Evolutionary conservation across 2,888 invertebrate species (phyloP), one percentile per base, ranked within the genome.

Genomic region (Pristionchus maxplancki): DNA sequence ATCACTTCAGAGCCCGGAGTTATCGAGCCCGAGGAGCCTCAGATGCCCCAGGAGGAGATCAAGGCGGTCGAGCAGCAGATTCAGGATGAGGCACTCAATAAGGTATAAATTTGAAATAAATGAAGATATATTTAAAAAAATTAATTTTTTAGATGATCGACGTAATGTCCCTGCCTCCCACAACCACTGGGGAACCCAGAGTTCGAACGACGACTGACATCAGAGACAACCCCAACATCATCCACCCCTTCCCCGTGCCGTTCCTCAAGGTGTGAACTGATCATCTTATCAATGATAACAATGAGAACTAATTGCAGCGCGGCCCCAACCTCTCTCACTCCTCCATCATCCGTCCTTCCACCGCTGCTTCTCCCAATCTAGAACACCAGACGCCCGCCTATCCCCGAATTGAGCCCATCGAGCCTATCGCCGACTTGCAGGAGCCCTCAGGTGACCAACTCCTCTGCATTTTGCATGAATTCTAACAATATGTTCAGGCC

Each of bases 161-260:
- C 37, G 87, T 64, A 24, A 74, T 78, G 37, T 78, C 87, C 2
- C 13, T 87, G 1, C 37, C 87, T 78, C 87, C 78, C 24, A 89
- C 91, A 3, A 89, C 91, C 0, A 87, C 91, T 8, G 67, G 24
- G 5, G 85, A 40, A 13, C 64, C 64, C 11, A 64, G 89, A 28
- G 81, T 88, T 4, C 20, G 90, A 74, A 34, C 78, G 4, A 89
- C 87, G 53, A 90, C 90, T 6, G 90, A 91, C 48, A 90, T 90
- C 15, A 87, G 90, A 24, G 92, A 92, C 83, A 90, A 90, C 62
- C 91, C 92, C 40, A 89, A 89, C 58, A 62, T 89, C 20, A 92
- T 94, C 28, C 92, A 92, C 40, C 94, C 94, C 28, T 92, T 94
- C 90, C 94, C 94, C 20, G 93, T 94, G 20, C 94, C 94, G 9